phyloP scores from a whole-genome alignment of 2,113 vertebrate species.

The Scophthalmus maximus region DNA sequence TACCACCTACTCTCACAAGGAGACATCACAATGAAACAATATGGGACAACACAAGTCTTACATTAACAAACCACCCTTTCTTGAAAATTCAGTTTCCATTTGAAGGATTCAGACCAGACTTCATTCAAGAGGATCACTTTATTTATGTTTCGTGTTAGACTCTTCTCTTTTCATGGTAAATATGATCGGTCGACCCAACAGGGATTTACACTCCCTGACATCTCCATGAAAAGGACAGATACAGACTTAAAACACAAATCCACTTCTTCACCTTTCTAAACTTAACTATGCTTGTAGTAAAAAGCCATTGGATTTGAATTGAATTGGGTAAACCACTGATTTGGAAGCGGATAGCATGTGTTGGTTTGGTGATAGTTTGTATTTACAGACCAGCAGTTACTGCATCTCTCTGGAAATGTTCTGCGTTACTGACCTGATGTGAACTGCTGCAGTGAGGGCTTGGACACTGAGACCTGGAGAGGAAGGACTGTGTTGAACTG shows the following conservation, averaged over 20 bases:
- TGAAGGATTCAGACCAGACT: constrained; percentile 53
- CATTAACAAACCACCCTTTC: too few species aligned
- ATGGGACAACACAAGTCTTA: neutral
- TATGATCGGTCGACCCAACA: constrained; percentile 46
- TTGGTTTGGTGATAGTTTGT: constrained; percentile 29
- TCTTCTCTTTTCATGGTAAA: constrained; percentile 61
- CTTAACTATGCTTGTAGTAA: constrained; percentile 37
- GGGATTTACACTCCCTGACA: constrained; percentile 32
- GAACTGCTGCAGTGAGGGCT: constrained; percentile 8
- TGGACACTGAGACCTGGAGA: neutral
- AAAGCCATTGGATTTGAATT: constrained; percentile 40
- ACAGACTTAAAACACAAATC: constrained; percentile 55
- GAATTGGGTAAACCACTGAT: constrained; percentile 4
- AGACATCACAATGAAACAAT: too few species aligned
- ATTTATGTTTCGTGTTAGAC: constrained; percentile 63
- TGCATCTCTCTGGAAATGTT: constrained; percentile 22
- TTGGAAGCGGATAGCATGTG: constrained; percentile 20
- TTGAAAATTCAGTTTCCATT: too few species aligned
- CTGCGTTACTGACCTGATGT: constrained; percentile 26
- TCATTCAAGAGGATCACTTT: constrained; percentile 70
- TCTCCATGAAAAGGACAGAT: constrained; percentile 51
- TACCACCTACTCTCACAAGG: too few species aligned
- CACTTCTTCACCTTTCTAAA: constrained; percentile 42
- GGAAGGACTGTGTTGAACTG: constrained; percentile 23
- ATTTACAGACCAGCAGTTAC: constrained; percentile 12